Base-by-base conservation (phyloP, 64 coral and sea anemone species). In the Pachyseris speciosa region DNA sequence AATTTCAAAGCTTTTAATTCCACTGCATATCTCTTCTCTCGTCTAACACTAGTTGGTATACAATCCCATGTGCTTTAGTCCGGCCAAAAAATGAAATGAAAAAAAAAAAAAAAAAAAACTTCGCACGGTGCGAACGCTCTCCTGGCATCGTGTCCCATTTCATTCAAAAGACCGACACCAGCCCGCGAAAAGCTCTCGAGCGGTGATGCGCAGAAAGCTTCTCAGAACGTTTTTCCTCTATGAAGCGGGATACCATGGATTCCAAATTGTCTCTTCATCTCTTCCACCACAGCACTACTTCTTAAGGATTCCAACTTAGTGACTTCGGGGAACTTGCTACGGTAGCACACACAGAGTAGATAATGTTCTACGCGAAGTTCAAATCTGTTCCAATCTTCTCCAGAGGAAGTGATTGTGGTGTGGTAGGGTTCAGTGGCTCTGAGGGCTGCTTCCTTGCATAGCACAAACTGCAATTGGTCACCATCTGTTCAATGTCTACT, bases 401-500 rank as follows among this genome's bases (percentile, higher is more conserved):
- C 57, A 55, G 65, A 25, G 37, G 80, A 22, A 64, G 32, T 66
- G 34, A 40, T 84, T 34, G 58, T 42, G 58, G 53, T 12, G 41
- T 36, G 27, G 30, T 17, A n/a, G 55, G 53, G 16, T 42, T 66
- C 55, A 84, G 63, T 27, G 80, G 59, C 36, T 84, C 80, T 38
- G 2, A 64, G 38, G 58, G 53, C 0, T 65, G 80, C 8, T 64
- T 44, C 12, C 26, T 64, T 11, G 22, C 41, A 20, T 74, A 45
- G n/a, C 71, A 74, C 19, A 27, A 34, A 44, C 80, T 65, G 25
- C 58, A 77, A 77, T 51, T 77, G 74, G 9, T 20, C 17, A 77
- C 74, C 74, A 77, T n/a, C 29, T 47, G 22, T 40, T 77, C 74
- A 77, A 77, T 77, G 7, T 77, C 24, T n/a, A 43, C 55, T n/a